Conservation (phyloP, 2,888 invertebrate genomes). For the Rhimphoctona megacephalus region DNA sequence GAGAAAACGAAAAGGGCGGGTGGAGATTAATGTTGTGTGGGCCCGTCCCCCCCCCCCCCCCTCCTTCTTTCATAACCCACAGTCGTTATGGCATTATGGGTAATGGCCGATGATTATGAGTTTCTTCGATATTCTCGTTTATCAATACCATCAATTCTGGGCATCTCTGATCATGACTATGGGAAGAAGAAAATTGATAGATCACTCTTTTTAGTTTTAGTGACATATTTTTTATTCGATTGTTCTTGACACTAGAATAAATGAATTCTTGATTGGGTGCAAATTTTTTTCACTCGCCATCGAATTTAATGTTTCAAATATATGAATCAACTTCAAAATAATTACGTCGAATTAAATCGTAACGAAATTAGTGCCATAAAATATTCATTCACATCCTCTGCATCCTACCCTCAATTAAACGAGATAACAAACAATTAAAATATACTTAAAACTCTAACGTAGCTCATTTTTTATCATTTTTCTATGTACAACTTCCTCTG, state of each 20-base stretch:
- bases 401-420: neutral
- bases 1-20: constrained; percentile 4
- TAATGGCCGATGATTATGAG: constrained; percentile 37
- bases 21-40: constrained; percentile 33
- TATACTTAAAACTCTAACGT: neutral
- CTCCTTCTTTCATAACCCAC: constrained; percentile 19
- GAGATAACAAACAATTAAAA: neutral
- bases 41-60: neutral
- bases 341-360: neutral
- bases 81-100: constrained; percentile 53
- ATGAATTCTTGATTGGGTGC: neutral
- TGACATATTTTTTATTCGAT: neutral
- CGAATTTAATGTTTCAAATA: no score
- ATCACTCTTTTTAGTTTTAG: neutral
- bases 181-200: neutral
- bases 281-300: neutral
- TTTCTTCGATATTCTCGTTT: constrained; percentile 11
- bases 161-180: neutral
- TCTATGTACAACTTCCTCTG: neutral
- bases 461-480: neutral
- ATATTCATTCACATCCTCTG: neutral
- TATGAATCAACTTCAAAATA: neutral
- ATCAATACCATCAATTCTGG: constrained; percentile 26
- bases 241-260: neutral
- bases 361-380: neutral